Percentiles rank a stretch among this genome's conserved stretches.
Evolutionary conservation across 2,888 invertebrate genomes (phyloP).

Genomic region (Disparrhopalites patrizii): DNA sequence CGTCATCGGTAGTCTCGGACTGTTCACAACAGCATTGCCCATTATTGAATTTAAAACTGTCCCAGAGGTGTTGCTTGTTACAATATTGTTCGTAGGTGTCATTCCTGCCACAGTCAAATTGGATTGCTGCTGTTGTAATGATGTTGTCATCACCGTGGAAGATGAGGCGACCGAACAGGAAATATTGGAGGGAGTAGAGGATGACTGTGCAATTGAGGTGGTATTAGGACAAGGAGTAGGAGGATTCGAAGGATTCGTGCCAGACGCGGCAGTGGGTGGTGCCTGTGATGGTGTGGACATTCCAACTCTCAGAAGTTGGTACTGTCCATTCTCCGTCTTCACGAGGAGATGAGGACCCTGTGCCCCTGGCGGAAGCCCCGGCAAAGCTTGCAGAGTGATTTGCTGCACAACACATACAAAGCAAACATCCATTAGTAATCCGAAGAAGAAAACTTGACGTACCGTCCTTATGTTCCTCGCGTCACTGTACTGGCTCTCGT

Average conservation of each 20-base stretch:
- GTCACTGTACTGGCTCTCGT: constrained; percentile 32
- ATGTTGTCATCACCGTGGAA: constrained; percentile 26
- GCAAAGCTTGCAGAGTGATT: constrained; percentile 83
- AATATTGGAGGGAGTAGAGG: constrained; percentile 26
- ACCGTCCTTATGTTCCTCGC: constrained; percentile 47
- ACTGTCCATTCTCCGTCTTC: constrained; percentile 95
- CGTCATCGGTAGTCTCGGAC: constrained; percentile 22
- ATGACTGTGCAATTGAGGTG: constrained; percentile 19
- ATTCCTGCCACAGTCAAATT: constrained; percentile 10
- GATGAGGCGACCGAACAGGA: constrained; percentile 24
- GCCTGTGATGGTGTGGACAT: constrained; percentile 63
- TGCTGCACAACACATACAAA: constrained; percentile 56
- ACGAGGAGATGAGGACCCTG: constrained; percentile 72
- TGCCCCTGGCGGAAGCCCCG: constrained; percentile 80
- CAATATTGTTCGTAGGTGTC: constrained; percentile 18
- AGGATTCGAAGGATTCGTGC: constrained; percentile 46
- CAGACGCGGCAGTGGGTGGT: constrained; percentile 55
- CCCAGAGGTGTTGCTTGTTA: constrained; percentile 25
- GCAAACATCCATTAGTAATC: constrained; percentile 48
- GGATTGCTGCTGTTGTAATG: constrained; percentile 24
- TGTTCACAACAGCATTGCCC: constrained; percentile 14
- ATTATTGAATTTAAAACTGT: constrained; percentile 15
- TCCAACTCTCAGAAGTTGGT: constrained; percentile 84
- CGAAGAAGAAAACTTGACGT: constrained; percentile 43
- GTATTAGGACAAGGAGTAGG: constrained; percentile 40